phyloP scores from a whole-genome alignment of 1,140 invertebrate species.

The Globodera ellingtonae region DNA sequence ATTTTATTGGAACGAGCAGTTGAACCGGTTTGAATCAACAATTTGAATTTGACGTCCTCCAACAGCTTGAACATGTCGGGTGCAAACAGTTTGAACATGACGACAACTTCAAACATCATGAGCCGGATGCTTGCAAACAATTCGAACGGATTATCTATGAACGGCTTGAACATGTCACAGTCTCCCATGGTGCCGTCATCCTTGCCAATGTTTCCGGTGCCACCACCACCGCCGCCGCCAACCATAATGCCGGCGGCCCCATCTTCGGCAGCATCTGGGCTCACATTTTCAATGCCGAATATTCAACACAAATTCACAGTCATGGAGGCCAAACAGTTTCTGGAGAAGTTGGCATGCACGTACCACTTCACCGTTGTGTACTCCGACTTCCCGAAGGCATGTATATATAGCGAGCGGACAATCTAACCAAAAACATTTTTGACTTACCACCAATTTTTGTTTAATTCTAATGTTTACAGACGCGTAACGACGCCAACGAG shows the following conservation, averaged over 20 bases:
- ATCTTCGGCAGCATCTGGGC: background rate
- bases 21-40: too few species aligned
- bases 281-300: background rate
- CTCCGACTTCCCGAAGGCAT: slow-evolving; percentile 86
- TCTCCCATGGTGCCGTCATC: background rate
- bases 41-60: background rate
- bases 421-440: background rate
- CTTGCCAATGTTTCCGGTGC: slow-evolving; percentile 15
- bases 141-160: too few species aligned
- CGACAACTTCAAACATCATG: too few species aligned
- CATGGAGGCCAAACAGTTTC: slow-evolving; percentile 76
- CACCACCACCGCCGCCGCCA: slow-evolving; percentile 53
- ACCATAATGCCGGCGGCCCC: slow-evolving; percentile 7
- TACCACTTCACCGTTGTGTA: slow-evolving; percentile 85
- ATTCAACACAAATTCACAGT: slow-evolving; percentile 3
- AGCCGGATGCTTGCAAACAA: too few species aligned
- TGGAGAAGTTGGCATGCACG: slow-evolving; percentile 81
- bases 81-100: background rate
- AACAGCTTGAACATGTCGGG: background rate
- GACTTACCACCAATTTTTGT: background rate
- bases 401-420: too few species aligned
- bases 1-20: too few species aligned
- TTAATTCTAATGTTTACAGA: slow-evolving; percentile 1
- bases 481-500: slow-evolving; percentile 66
- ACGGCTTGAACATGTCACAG: too few species aligned